Evolutionary conservation across 2,888 invertebrate genomes (phyloP), one percentile per base, ranked within the genome.

Genomic region (Xanthia togata): DNA sequence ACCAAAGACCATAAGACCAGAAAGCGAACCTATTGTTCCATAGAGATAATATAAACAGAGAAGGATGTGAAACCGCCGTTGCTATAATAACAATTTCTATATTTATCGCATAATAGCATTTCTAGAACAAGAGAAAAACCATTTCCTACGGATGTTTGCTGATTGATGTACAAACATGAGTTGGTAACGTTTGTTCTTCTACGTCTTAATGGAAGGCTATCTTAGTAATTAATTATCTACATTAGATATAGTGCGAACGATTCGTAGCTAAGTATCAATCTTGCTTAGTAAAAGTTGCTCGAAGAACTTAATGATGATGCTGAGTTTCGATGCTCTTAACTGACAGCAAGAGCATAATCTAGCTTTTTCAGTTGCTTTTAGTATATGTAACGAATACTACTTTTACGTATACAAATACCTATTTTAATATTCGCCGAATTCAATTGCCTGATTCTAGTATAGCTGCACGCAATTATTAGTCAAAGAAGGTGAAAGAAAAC

Each of bases 81-180:
- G 55, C 44, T 62, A 59, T 35, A 81, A 83, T 69, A 73, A 73
- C 83, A 82, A 78, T 69, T 38, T 73, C 72, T 82, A 73, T 79
- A 86, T 73, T 86, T 78, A 83, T 73, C 35, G 62, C 47, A 44
- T 64, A 83, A 75, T 72, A 68, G 55, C 14, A 77, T 70, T 70
- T 70, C 67, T 73, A 76, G 68, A 75, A 76, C 59, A 73, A 59
- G 70, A 77, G 79, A 79, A 80, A 80, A 84, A 20, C 74, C 77
- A 84, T 86, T 84, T 86, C 87, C 77, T 63, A 65, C 53, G 79
- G 88, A 86, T 86, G 80, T 88, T 82, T 77, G 55, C 59, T 53
- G 26, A 60, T 44, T 73, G 73, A 67, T 73, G 77, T 26, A 85
- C 57, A 82, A 83, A 76, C 70, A 78, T 31, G 55, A 53, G 12